A percentile compares a stretch with the other conserved stretches of the same genome.
Conservation (phyloP, 2,797 vertebrate genomes). For the Malurus splendens region DNA sequence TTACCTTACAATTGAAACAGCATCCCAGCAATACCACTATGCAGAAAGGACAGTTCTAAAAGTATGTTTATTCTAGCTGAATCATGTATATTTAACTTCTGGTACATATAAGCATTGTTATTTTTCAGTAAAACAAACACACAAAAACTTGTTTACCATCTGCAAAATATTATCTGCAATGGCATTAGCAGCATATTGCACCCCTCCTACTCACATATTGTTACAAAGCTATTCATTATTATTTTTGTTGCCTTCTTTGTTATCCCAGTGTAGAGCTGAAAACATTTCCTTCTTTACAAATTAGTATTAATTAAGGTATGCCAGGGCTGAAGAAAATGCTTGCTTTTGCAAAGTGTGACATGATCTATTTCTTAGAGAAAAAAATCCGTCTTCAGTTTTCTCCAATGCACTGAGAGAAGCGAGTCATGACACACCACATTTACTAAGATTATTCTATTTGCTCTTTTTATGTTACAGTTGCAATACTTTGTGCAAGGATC, state of each 20-base stretch:
- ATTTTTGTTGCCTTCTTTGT: not conserved
- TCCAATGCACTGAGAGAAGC: not conserved
- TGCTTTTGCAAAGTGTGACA: conserved; percentile 15
- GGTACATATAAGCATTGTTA: not conserved
- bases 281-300: conserved; percentile 35
- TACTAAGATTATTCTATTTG: not conserved
- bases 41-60: not conserved
- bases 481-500: not conserved
- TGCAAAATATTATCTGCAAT: not conserved
- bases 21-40: not conserved
- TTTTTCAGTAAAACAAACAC: not conserved
- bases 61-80: not conserved
- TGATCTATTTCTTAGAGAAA: conserved; percentile 1
- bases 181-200: not conserved
- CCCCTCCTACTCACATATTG: not conserved
- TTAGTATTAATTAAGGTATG: conserved; percentile 63
- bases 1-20: not conserved
- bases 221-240: not conserved
- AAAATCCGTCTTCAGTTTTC: not conserved
- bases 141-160: not conserved
- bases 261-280: conserved; percentile 45
- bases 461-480: not conserved
- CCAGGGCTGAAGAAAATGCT: conserved; percentile 29
- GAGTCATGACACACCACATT: not conserved
- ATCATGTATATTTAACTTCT: not conserved